Evolutionary conservation across 2,888 invertebrate genomes (phyloP).

Genomic region (Cryptus armator): DNA sequence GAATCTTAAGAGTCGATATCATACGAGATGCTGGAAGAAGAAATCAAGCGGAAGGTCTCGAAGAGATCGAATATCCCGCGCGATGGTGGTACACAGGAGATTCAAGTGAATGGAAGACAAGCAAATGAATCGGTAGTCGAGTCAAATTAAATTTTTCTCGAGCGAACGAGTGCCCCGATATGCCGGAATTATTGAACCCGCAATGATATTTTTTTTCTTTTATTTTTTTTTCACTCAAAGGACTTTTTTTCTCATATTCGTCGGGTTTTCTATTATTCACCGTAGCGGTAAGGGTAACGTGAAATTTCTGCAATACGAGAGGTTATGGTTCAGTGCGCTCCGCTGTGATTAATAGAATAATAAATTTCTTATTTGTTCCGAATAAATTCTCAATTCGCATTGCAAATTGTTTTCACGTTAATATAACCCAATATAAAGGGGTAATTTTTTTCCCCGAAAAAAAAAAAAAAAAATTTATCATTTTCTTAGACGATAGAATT

Average conservation of each 20-base stretch:
- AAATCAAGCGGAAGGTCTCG: conserved; percentile 2
- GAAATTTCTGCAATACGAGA: too few relatives aligned
- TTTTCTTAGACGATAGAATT: too few relatives aligned
- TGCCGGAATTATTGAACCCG: not conserved
- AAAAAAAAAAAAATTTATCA: too few relatives aligned
- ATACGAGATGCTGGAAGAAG: not conserved
- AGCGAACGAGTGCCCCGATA: conserved; percentile 26
- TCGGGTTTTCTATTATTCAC: too few relatives aligned
- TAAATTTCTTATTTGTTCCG: too few relatives aligned
- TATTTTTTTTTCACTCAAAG: conserved; percentile 1
- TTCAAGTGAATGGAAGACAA: conserved; percentile 13
- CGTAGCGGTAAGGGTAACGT: too few relatives aligned
- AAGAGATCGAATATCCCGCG: not conserved
- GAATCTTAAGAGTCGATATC: not conserved
- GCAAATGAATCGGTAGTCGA: conserved; percentile 38
- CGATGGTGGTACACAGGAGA: not conserved
- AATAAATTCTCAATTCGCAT: too few relatives aligned
- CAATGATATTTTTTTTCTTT: not conserved
- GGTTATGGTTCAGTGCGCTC: too few relatives aligned
- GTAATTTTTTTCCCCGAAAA: too few relatives aligned
- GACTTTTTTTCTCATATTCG: not conserved
- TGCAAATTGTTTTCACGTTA: too few relatives aligned
- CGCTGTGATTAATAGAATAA: too few relatives aligned
- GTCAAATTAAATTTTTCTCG: conserved; percentile 48
- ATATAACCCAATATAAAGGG: too few relatives aligned